Conservation (phyloP, 2,888 invertebrate species). For the Drosophila formosana region DNA sequence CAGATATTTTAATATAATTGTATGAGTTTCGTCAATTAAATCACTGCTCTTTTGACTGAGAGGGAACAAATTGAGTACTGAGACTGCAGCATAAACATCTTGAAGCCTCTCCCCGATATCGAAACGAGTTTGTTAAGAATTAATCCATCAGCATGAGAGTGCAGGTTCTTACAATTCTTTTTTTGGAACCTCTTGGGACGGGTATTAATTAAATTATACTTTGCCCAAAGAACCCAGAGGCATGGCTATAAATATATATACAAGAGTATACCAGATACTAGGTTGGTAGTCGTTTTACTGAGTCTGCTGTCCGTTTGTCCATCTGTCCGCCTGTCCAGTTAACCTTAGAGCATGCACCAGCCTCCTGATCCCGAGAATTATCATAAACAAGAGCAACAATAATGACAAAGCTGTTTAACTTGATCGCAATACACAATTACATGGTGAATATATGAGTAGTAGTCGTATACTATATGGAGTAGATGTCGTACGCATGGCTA, state of each 20-base stretch:
- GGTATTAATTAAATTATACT: slow-evolving; percentile 1
- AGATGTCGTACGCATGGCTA: slow-evolving; percentile 4
- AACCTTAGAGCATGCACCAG: slow-evolving; percentile 23
- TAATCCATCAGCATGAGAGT: slow-evolving; percentile 30
- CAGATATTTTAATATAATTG: not conserved
- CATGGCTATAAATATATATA: slow-evolving; percentile 30
- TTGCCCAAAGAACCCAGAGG: not conserved
- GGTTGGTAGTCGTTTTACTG: not conserved
- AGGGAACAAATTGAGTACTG: not conserved
- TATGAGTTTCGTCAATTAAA: not conserved
- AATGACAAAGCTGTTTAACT: slow-evolving; percentile 34
- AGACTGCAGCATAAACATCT: slow-evolving; percentile 5
- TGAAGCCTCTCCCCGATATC: not conserved
- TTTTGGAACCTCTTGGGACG: slow-evolving; percentile 10
- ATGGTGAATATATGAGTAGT: not conserved
- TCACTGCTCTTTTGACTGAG: not conserved
- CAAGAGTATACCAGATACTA: not conserved
- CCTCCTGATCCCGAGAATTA: slow-evolving; percentile 28
- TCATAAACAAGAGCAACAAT: not conserved
- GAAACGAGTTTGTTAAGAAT: slow-evolving; percentile 18
- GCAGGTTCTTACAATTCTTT: slow-evolving; percentile 23
- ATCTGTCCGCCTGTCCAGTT: not conserved
- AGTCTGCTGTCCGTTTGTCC: not conserved
- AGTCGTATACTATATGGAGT: not conserved
- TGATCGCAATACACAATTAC: slow-evolving; percentile 32